phyloP scores from a whole-genome alignment of 2,888 invertebrate species.

The Drymonia ruficornis region DNA sequence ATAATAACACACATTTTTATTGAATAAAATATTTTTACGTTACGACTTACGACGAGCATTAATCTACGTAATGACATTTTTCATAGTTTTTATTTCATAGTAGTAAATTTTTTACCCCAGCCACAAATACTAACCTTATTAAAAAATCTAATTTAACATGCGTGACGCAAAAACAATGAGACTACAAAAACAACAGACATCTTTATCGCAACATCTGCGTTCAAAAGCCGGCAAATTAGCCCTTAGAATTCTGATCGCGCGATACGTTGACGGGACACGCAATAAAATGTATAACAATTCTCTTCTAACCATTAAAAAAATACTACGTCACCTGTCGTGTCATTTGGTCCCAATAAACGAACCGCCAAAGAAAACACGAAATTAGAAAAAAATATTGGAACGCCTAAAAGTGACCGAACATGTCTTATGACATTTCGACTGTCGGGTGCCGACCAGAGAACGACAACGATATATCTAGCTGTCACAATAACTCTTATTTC shows the following conservation, averaged over 20 bases:
- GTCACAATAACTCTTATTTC: constrained; percentile 21
- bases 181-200: constrained; percentile 46
- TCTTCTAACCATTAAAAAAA: constrained; percentile 63
- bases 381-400: constrained; percentile 69
- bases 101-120: too few relatives aligned
- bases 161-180: constrained; percentile 8
- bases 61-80: too few relatives aligned
- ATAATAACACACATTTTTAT: too few relatives aligned
- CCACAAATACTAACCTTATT: background rate
- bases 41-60: too few relatives aligned
- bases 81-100: too few relatives aligned
- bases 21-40: too few relatives aligned
- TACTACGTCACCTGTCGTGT: constrained; percentile 82
- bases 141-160: constrained; percentile 9
- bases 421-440: constrained; percentile 66
- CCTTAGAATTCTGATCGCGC: constrained; percentile 59
- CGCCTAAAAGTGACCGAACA: constrained; percentile 74
- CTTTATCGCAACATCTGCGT: constrained; percentile 72
- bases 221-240: constrained; percentile 73
- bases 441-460: constrained; percentile 18
- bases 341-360: constrained; percentile 81
- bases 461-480: constrained; percentile 24
- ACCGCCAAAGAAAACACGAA: constrained; percentile 80
- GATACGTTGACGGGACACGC: constrained; percentile 68
- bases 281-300: constrained; percentile 82